Base-by-base conservation (phyloP, 2,888 invertebrate genomes). In the Leucozona laternaria region DNA sequence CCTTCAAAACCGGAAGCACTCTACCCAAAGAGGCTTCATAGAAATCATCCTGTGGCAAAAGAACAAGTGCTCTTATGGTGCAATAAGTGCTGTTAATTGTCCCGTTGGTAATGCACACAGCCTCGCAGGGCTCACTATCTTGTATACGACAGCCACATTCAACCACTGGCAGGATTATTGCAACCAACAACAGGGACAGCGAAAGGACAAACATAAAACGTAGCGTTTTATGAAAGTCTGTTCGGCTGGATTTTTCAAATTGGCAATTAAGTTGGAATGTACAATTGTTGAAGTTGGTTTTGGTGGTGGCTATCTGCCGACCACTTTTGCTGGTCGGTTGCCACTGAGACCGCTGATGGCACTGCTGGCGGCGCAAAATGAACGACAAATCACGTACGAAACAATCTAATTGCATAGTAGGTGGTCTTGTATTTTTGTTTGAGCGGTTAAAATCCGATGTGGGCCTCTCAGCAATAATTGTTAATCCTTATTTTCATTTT, bases 1-100 rank as follows among this genome's bases (percentile, higher is more conserved):
- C 91, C 82, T 95, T 93, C 4, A 96, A 90, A 0, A 95, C 94
- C 34, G 95, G 94, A 72, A 94, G 90, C 34, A 96, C 95, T 94
- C 96, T 93, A 15, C 93, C 92, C 90, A 94, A 91, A 77, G 94
- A 95, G 20, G 94, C 95, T 91, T 94, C 93, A 64, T 93, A 94
- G 0, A 91, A 91, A 28, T 93, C 92, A 89, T 94, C 94, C 71
- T 93, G 93, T 0, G 96, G 96, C 78, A 96, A 91, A 83, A 96
- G 92, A 22, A 96, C 93, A 2, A 95, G 95, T 0, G 95, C 95
- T 70, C 95, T 93, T 53, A 96, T 93, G 57, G 94, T 94, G 90
- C 96, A 96, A 83, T 91, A 8, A n/a, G 45, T 45, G 45, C 8
- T 45, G 17, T 45, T 45, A 4, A n/a, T 43, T 6, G 45, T 45